These are phyloP conservation scores for Bacillus rossius DNA, from an alignment of 1,140 invertebrate species.

Conservation along the genomic window DNA sequence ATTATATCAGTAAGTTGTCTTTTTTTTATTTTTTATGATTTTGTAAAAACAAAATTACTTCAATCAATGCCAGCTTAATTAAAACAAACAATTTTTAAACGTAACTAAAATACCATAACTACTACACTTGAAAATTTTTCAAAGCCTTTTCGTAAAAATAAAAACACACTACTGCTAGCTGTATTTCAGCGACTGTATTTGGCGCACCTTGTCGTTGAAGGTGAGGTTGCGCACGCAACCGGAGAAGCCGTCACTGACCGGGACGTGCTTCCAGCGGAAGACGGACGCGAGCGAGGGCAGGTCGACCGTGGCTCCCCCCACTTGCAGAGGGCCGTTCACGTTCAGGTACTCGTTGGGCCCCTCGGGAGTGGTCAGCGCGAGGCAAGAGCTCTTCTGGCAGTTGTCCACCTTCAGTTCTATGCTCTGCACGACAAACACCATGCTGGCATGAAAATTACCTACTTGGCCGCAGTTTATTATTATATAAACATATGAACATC, in stretches of 20 bases:
- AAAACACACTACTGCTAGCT: not conserved
- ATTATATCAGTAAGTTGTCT: too few species aligned
- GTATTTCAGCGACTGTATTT: not conserved
- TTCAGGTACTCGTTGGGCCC: conserved; percentile 74
- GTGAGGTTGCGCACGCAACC: conserved; percentile 86
- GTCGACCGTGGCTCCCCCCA: conserved; percentile 71
- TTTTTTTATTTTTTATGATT: too few species aligned
- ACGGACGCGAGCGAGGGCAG: conserved; percentile 49
- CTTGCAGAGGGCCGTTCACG: conserved; percentile 81
- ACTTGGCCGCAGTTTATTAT: too few species aligned
- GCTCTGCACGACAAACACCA: conserved; percentile 35
- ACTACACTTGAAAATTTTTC: too few species aligned
- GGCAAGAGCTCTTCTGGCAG: conserved; percentile 63
- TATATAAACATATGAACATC: too few species aligned
- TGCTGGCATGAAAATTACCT: too few species aligned
- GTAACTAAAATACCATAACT: too few species aligned
- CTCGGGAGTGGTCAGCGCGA: conserved; percentile 59
- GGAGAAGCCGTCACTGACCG: conserved; percentile 59
- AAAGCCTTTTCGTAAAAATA: too few species aligned
- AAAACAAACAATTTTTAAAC: too few species aligned
- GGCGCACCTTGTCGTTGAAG: conserved; percentile 62
- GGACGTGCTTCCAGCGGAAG: conserved; percentile 54
- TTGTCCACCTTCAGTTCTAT: conserved; percentile 74
- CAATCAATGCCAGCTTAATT: too few species aligned
- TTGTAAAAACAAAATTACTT: too few species aligned